Conservation (phyloP, 2,797 vertebrate species). For the Molothrus aeneus region DNA sequence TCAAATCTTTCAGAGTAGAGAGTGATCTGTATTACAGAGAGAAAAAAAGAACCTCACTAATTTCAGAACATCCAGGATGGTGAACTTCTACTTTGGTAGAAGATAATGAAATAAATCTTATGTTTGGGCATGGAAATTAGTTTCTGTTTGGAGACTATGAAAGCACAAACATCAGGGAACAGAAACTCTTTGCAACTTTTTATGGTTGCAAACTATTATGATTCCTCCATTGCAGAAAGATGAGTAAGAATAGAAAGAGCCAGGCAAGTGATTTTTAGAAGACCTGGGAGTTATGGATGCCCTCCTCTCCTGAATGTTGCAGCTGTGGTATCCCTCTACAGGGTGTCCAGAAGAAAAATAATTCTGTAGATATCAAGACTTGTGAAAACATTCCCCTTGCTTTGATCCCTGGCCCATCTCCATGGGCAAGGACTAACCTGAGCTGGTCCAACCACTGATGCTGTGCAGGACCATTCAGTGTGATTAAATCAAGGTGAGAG, state of each 20-base stretch:
- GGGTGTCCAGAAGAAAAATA: neutral
- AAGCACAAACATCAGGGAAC: neutral
- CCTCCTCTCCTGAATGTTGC: neutral
- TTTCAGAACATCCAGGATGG: neutral
- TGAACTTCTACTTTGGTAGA: neutral
- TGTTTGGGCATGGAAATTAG: neutral
- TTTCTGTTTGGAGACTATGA: neutral
- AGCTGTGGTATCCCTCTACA: neutral
- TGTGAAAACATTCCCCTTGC: neutral
- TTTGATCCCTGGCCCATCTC: neutral
- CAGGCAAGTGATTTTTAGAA: neutral
- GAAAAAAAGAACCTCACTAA: neutral
- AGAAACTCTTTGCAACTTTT: neutral
- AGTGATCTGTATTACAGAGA: constrained; percentile 80
- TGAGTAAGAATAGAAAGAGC: neutral
- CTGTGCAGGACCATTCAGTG: neutral
- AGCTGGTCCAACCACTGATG: neutral
- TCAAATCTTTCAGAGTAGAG: constrained; percentile 96
- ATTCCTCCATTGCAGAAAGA: neutral
- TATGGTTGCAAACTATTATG: neutral
- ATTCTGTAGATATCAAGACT: neutral
- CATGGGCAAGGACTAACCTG: neutral
- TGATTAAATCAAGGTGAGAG: neutral
- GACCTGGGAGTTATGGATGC: neutral
- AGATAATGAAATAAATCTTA: neutral